phyloP scores from a whole-genome alignment of 2,113 vertebrate genomes.

The Kryptolebias marmoratus region DNA sequence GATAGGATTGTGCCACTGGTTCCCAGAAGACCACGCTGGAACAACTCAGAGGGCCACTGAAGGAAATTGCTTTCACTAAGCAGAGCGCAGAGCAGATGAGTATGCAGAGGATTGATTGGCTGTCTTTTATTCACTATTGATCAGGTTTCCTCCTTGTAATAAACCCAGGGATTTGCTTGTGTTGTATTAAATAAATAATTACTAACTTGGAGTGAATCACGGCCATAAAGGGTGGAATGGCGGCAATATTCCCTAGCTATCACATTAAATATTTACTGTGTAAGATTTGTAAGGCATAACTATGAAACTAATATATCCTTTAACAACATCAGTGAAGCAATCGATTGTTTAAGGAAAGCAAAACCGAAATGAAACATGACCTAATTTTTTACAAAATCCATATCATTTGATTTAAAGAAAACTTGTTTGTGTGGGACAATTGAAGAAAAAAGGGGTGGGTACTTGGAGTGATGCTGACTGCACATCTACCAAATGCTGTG shows the following conservation, averaged over 20 bases:
- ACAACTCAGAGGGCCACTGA: not conserved
- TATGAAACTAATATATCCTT: not conserved
- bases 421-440: too few species aligned
- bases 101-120: not conserved
- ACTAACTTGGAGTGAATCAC: not conserved
- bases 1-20: constrained; percentile 14
- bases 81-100: not conserved
- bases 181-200: not conserved
- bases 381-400: too few species aligned
- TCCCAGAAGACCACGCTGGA: constrained; percentile 24
- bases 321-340: not conserved
- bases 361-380: not conserved
- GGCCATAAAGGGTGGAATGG: not conserved
- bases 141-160: not conserved
- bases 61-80: constrained; percentile 13
- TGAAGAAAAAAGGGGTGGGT: not conserved
- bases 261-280: not conserved
- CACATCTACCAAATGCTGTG: not conserved
- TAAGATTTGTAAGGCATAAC: not conserved
- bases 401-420: too few species aligned
- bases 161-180: not conserved
- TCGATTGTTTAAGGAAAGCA: not conserved
- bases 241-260: not conserved
- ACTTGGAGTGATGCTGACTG: not conserved
- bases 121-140: not conserved